Base-by-base conservation (phyloP, 2,113 vertebrate species). In the Gobius niger region DNA sequence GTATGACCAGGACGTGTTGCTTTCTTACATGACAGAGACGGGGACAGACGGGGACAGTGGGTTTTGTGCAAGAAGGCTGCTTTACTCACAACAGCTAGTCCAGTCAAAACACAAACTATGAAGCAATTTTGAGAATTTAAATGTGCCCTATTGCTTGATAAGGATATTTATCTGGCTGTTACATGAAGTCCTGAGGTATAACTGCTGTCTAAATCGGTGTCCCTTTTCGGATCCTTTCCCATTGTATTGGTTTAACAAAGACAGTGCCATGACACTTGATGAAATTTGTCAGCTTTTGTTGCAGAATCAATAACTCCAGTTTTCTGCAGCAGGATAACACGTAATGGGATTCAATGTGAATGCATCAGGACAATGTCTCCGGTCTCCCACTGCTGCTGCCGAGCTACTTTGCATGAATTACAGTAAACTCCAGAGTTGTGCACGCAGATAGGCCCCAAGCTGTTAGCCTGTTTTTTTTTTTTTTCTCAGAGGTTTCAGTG, bases 371-470 rank as follows among this genome's bases (percentile, higher is more conserved):
- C 83, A 86, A 87, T 87, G 83, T 82, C 68, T 80, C 63, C 81
- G 80, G 77, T 85, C 73, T 87, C 77, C 74, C 84, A 50, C 68
- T 67, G 79, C 85, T 67, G 77, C 85, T 77, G 81, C 70, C 65
- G 66, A 66, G 65, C 81, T 81, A 82, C 85, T 89, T 87, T 88
- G 86, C 86, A 87, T 89, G 88, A 88, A 86, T 88, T 88, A 85
- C 75, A 86, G 83, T 80, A 85, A 82, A 86, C 88, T 85, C 72
- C 80, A 76, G 86, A 85, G 86, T 82, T 80, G 66, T 85, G 86
- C 77, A 82, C 54, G 68, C 76, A 81, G 81, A 82, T 80, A 82
- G 84, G 82, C 87, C 87, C 83, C 75, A 65, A 90, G 87, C 86
- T 84, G 83, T 89, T 87, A 86, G 87, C 72, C 85, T 78, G 83